Evolutionary conservation across 2,797 vertebrate genomes (phyloP).

Genomic region (Ambastaia sidthimunki): DNA sequence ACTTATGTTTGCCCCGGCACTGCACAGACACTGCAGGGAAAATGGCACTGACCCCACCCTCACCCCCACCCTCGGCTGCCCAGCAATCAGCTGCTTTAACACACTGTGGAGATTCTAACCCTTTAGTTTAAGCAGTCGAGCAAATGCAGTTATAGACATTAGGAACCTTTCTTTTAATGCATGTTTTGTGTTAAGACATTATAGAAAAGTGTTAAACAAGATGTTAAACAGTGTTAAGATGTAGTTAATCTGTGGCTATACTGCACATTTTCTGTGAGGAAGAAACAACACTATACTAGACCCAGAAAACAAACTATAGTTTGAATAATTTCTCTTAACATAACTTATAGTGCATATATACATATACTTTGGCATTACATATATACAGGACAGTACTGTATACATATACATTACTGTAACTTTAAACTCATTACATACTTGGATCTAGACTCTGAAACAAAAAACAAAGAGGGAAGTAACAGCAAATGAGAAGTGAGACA

Average conservation of each 20-base stretch:
- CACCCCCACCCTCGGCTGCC: constrained; percentile 17
- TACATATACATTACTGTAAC: background rate
- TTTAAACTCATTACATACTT: background rate
- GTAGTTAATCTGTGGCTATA: no score
- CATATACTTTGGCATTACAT: background rate
- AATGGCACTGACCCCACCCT: constrained; percentile 49
- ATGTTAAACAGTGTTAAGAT: background rate
- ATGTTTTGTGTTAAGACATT: background rate
- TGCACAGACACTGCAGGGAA: constrained; percentile 52
- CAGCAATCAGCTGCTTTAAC: constrained; percentile 22
- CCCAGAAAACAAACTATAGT: background rate
- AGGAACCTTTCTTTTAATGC: background rate
- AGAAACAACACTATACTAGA: background rate
- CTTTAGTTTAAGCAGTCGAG: constrained; percentile 33
- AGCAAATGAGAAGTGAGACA: constrained; percentile 38
- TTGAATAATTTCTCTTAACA: background rate
- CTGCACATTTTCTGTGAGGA: background rate
- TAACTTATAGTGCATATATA: no score
- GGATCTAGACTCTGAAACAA: background rate
- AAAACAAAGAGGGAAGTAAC: background rate
- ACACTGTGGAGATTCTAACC: constrained; percentile 20
- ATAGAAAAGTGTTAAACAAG: background rate
- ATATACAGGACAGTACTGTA: background rate
- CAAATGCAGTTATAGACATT: constrained; percentile 3
- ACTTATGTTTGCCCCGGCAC: constrained; percentile 66